Base-by-base conservation (phyloP, 2,888 invertebrate species). In the Mimumesa dahlbomi region DNA sequence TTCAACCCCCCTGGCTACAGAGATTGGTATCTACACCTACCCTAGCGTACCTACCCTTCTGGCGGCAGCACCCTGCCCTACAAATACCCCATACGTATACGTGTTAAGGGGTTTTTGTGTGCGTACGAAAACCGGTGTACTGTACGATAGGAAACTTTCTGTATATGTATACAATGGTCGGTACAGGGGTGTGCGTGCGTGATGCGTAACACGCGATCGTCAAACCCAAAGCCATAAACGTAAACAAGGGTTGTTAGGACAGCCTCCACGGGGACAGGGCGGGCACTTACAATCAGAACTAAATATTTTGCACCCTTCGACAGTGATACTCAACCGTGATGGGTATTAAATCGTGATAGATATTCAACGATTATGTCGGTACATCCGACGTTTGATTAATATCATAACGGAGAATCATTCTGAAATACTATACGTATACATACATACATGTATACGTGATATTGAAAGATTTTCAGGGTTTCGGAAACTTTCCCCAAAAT, bases 201-300 rank as follows among this genome's bases (percentile, higher is more conserved):
- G 11, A 63, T 62, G 61, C 67, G 75, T 67, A 61, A 58, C 86
- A 84, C 84, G 85, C 83, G 86, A 85, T 87, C 86, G 83, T 86
- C 87, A 86, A 87, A 84, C 83, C 84, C 81, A 79, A 82, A 85
- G 84, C 85, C 81, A 85, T 88, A 88, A 88, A 88, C 86, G 85
- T 87, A 88, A 88, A 88, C 88, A 88, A 88, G 88, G 88, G 85
- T 84, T 84, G 85, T 88, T 87, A 83, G 83, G 75, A 67, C 84
- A 83, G 82, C 83, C 85, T 80, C 79, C 76, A n/a, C n/a, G 25
- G 77, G 81, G 76, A 73, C 65, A 79, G 73, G 73, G 73, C 73
- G 70, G 79, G 80, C 84, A 84, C 86, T 86, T 83, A 83, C 83
- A 82, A 85, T 86, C 86, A 82, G 81, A 80, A 76, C 82, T 83